These are phyloP conservation scores for Lepidurus arcticus DNA, from an alignment of 1,140 invertebrate genomes.

Conservation along the genomic window DNA sequence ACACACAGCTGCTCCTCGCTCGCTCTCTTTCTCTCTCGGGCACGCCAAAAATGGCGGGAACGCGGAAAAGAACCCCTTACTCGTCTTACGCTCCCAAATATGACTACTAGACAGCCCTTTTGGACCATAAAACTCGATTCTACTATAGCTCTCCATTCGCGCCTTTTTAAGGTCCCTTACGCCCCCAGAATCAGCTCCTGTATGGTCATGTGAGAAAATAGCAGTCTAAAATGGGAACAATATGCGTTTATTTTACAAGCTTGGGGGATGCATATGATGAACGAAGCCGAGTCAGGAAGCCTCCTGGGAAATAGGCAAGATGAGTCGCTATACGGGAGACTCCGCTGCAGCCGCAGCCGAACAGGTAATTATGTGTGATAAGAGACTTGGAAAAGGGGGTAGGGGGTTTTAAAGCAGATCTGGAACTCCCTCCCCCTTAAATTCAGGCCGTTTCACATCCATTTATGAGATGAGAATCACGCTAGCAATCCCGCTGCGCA, in stretches of 20 bases:
- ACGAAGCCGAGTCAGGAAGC: background rate
- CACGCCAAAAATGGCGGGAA: slow-evolving; percentile 9
- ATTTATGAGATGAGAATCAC: background rate
- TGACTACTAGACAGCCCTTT: background rate
- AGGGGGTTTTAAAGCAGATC: background rate
- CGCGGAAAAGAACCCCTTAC: background rate
- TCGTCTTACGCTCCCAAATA: background rate
- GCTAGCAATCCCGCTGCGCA: slow-evolving; percentile 12
- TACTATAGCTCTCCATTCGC: background rate
- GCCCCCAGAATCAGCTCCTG: background rate
- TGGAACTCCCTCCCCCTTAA: background rate
- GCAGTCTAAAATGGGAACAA: background rate
- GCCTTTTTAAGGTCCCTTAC: background rate
- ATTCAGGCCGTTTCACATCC: background rate
- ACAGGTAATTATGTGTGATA: slow-evolving; percentile 19
- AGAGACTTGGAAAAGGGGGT: background rate
- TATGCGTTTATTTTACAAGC: background rate
- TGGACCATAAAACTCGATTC: background rate
- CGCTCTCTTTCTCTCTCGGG: too few relatives aligned
- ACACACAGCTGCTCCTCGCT: background rate
- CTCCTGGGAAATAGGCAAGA: background rate
- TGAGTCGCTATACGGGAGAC: background rate
- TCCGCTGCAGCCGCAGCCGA: background rate
- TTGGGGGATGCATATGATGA: background rate
- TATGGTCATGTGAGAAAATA: too few relatives aligned